Conservation (phyloP, 2,888 invertebrate species). For the Ochlodes sylvanus region DNA sequence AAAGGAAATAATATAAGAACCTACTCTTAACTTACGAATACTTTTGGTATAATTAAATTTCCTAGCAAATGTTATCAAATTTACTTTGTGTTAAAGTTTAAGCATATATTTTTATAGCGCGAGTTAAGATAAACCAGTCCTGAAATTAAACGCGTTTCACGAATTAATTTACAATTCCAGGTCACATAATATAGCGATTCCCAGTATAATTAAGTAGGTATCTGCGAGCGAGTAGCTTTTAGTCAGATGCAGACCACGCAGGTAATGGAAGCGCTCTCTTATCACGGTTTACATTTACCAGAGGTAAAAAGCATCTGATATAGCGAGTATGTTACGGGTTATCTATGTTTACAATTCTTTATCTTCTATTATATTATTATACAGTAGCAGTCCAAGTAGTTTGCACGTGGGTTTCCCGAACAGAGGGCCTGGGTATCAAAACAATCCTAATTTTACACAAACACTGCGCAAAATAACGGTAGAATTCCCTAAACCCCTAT, state of each 20-base stretch:
- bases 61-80: not conserved
- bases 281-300: constrained; percentile 1
- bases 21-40: not conserved
- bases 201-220: constrained; percentile 1
- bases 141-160: not conserved
- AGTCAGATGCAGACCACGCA: constrained; percentile 6
- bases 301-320: too few species aligned
- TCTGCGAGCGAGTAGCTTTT: constrained; percentile 2
- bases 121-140: not conserved
- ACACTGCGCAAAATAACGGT: too few species aligned
- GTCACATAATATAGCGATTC: constrained; percentile 2
- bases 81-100: not conserved
- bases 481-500: too few species aligned
- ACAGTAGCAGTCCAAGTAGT: too few species aligned
- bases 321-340: too few species aligned
- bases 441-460: too few species aligned
- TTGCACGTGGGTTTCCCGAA: too few species aligned
- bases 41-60: not conserved
- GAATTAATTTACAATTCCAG: constrained; percentile 1
- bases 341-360: too few species aligned
- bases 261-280: not conserved
- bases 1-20: too few species aligned
- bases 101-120: not conserved
- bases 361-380: too few species aligned
- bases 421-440: too few species aligned